phyloP scores from a whole-genome alignment of 2,113 vertebrate species.

The Cebidichthys violaceus region DNA sequence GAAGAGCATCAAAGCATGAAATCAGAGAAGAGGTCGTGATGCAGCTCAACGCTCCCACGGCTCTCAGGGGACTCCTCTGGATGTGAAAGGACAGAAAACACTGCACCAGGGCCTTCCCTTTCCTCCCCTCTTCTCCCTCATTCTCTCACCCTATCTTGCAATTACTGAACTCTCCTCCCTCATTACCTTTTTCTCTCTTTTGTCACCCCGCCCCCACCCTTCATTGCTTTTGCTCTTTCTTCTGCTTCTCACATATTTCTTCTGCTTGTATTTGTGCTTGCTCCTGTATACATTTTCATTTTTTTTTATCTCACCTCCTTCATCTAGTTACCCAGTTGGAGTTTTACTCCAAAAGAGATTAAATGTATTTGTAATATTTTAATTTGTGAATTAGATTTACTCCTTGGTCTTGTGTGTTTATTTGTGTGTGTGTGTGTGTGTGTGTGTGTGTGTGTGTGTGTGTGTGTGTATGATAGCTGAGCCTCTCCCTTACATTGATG shows the following conservation, averaged over 20 bases:
- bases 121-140: slow-evolving; percentile 15
- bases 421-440: background rate
- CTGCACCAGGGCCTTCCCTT: slow-evolving; percentile 49
- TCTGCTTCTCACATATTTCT: slow-evolving; percentile 15
- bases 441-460: slow-evolving; percentile 6
- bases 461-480: background rate
- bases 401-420: slow-evolving; percentile 17
- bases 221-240: slow-evolving; percentile 12
- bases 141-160: slow-evolving; percentile 49
- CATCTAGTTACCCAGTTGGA: background rate
- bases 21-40: slow-evolving; percentile 79
- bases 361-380: slow-evolving; percentile 14
- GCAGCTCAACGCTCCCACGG: slow-evolving; percentile 73
- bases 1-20: slow-evolving; percentile 81
- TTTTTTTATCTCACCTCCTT: background rate
- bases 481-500: background rate
- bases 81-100: slow-evolving; percentile 75
- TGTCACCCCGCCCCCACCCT: background rate
- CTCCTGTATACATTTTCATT: background rate
- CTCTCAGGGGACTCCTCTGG: slow-evolving; percentile 72
- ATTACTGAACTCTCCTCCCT: slow-evolving; percentile 43
- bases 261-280: slow-evolving; percentile 20
- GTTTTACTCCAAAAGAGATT: slow-evolving; percentile 5
- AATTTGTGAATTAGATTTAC: background rate
- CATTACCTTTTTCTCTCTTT: slow-evolving; percentile 27